phyloP scores from a whole-genome alignment of 2,888 invertebrate genomes.

The Pediacus dermestoides region DNA sequence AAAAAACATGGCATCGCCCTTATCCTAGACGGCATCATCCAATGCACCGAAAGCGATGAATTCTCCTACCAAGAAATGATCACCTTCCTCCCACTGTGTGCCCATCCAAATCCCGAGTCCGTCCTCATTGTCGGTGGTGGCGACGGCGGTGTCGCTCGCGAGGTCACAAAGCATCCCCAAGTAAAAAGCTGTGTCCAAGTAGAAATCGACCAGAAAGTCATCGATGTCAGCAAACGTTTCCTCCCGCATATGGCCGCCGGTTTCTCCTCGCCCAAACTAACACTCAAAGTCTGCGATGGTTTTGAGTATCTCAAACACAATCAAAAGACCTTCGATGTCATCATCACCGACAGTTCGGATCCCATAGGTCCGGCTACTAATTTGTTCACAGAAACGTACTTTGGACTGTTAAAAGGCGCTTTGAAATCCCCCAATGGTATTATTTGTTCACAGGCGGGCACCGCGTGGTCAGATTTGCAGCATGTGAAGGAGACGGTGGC shows the following conservation, averaged over 20 bases:
- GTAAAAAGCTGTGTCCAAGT: conserved; percentile 85
- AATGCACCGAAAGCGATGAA: conserved; percentile 94
- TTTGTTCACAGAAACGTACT: conserved; percentile 52
- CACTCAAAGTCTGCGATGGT: conserved; percentile 75
- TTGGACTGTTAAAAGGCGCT: conserved; percentile 72
- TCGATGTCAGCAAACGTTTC: conserved; percentile 83
- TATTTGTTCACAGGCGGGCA: conserved; percentile 85
- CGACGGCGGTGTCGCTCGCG: conserved; percentile 95
- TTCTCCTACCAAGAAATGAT: conserved; percentile 99
- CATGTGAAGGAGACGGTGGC: conserved; percentile 72
- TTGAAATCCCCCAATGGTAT: conserved; percentile 74
- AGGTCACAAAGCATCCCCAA: conserved; percentile 87
- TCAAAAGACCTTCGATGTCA: conserved; percentile 85
- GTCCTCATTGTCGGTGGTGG: conserved; percentile 97
- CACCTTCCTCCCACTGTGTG: conserved; percentile 85
- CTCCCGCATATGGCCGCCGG: conserved; percentile 89
- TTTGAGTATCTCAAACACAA: conserved; percentile 91
- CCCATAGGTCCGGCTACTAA: conserved; percentile 80
- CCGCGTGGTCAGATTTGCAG: conserved; percentile 75
- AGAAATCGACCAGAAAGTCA: conserved; percentile 91
- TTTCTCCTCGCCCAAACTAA: conserved; percentile 78
- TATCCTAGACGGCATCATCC: conserved; percentile 93
- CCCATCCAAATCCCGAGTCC: conserved; percentile 85
- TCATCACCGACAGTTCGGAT: conserved; percentile 98
- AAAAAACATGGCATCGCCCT: conserved; percentile 79